Conservation (phyloP, 2,113 vertebrate genomes). For the Oreochromis spilurus region DNA sequence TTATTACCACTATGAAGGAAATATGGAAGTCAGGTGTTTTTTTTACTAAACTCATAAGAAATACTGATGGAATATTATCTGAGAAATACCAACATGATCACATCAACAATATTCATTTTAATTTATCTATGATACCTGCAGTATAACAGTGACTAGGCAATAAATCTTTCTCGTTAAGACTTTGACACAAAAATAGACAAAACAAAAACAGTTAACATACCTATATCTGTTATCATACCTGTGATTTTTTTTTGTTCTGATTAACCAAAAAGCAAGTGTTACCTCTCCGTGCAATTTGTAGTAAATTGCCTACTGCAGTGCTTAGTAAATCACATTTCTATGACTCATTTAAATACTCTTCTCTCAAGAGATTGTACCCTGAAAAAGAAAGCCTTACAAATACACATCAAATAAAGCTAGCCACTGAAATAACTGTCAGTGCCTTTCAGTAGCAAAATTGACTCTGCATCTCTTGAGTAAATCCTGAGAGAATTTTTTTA, state of each 20-base stretch:
- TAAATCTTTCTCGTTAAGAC: background rate
- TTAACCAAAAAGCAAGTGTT: background rate
- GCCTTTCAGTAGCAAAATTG: background rate
- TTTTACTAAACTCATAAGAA: background rate
- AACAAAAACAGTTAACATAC: background rate
- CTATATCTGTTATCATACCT: background rate
- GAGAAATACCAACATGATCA: background rate
- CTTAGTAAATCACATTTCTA: background rate
- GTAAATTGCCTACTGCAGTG: background rate
- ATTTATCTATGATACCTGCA: background rate
- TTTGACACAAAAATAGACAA: background rate
- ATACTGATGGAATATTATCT: background rate
- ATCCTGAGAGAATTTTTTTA: background rate
- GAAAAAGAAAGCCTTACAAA: background rate
- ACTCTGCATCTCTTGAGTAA: background rate
- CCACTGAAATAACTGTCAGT: background rate
- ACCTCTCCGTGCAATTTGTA: background rate
- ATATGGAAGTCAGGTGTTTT: background rate
- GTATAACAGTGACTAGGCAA: background rate
- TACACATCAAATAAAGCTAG: background rate
- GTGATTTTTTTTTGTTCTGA: background rate
- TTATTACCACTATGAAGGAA: background rate
- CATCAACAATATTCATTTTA: background rate
- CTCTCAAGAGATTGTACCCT: background rate
- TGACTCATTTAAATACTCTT: background rate